Conservation (phyloP, 2,113 vertebrate species). For the Crotalus tigris region DNA sequence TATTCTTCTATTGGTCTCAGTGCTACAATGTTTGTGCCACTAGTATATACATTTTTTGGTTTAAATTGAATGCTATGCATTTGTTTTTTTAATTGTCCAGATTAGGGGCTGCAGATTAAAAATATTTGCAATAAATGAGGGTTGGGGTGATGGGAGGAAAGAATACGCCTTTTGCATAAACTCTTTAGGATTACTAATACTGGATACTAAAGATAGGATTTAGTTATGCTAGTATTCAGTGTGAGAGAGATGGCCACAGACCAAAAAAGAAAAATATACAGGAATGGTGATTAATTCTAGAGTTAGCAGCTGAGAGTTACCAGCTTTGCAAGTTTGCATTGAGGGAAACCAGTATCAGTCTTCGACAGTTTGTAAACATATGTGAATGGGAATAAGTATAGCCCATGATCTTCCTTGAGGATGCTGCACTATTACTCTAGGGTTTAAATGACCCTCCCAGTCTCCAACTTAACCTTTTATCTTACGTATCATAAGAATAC, state of each 20-base stretch:
- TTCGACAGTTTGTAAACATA: background rate
- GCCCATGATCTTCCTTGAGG: background rate
- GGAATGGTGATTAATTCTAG: background rate
- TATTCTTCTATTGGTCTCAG: conserved; percentile 82
- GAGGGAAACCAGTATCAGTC: background rate
- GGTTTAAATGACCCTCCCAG: background rate
- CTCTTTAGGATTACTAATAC: background rate
- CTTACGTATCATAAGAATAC: background rate
- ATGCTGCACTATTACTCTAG: background rate
- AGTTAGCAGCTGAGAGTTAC: background rate
- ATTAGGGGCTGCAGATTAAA: fast-evolving
- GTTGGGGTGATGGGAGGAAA: background rate
- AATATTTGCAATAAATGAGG: fast-evolving
- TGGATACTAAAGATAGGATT: background rate
- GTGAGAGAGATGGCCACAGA: background rate
- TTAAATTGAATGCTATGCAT: conserved; percentile 67
- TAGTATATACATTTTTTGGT: conserved; percentile 75
- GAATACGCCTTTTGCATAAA: background rate
- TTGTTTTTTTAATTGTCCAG: background rate
- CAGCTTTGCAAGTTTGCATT: background rate
- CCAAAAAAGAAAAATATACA: background rate
- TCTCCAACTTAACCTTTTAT: background rate
- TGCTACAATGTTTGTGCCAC: conserved; percentile 78
- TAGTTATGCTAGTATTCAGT: background rate
- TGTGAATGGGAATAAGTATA: background rate